A percentile compares a stretch with the other conserved stretches of the same genome.
Conservation (phyloP, 2,888 invertebrate genomes). For the Tuberolachnus salignus region DNA sequence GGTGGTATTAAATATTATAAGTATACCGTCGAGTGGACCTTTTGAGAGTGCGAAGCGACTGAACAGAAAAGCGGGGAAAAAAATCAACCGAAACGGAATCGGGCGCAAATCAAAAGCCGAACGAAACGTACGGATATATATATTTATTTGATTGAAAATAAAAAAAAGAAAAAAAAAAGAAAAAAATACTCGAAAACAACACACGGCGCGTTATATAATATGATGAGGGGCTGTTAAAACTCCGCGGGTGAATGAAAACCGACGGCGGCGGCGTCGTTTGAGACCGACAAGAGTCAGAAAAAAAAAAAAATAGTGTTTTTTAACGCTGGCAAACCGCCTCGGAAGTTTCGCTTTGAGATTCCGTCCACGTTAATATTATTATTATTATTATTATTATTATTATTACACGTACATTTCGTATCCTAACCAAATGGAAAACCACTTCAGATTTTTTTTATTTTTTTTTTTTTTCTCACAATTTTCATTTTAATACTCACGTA, state of each 20-base stretch:
- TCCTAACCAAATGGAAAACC: constrained; percentile 19
- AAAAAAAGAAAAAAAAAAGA: constrained; percentile 23
- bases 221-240: neutral
- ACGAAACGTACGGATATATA: too few species aligned
- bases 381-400: too few species aligned
- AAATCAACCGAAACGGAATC: constrained; percentile 34
- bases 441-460: too few species aligned
- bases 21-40: constrained; percentile 20
- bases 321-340: constrained; percentile 14
- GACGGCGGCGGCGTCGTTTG: neutral
- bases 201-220: constrained; percentile 6
- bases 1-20: too few species aligned
- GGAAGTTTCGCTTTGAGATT: constrained; percentile 12
- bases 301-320: constrained; percentile 3
- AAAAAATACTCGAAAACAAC: constrained; percentile 36
- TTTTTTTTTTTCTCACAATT: too few species aligned
- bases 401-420: neutral
- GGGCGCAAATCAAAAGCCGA: constrained; percentile 37
- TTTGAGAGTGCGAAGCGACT: constrained; percentile 32
- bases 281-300: neutral
- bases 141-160: constrained; percentile 21
- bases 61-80: constrained; percentile 14
- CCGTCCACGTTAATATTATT: constrained; percentile 29
- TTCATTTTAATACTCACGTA: too few species aligned
- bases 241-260: neutral